A percentile compares a stretch with the other conserved stretches of the same genome.
Evolutionary conservation across 2,113 vertebrate genomes (phyloP).

Genomic region (Sarotherodon lohbergeri): DNA sequence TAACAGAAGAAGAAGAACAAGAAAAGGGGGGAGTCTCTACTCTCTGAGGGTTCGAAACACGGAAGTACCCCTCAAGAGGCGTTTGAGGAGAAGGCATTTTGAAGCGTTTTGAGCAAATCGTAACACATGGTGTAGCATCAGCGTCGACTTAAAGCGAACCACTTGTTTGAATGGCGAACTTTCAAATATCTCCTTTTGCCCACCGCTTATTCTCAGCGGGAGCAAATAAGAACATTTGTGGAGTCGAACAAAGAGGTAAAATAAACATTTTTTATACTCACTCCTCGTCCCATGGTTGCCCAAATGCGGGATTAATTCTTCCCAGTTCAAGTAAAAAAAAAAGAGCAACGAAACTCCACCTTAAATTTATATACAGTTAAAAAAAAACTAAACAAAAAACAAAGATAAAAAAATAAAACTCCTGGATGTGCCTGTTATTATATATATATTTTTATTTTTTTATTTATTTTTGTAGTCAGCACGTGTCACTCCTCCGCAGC

Average conservation of each 20-base stretch:
- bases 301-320: slow-evolving; percentile 16
- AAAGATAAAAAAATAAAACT: background rate
- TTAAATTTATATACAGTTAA: slow-evolving; percentile 28
- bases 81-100: background rate
- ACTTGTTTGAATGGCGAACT: slow-evolving; percentile 41
- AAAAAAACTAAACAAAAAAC: background rate
- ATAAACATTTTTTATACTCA: slow-evolving; percentile 54
- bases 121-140: background rate
- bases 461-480: slow-evolving; percentile 3
- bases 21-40: background rate
- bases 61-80: background rate
- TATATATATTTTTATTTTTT: background rate
- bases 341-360: slow-evolving; percentile 31
- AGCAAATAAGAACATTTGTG: background rate
- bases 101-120: background rate
- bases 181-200: background rate
- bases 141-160: background rate
- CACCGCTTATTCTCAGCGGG: background rate
- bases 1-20: background rate
- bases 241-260: background rate
- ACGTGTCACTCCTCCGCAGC: slow-evolving; percentile 61
- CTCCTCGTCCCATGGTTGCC: slow-evolving; percentile 75
- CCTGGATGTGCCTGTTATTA: slow-evolving; percentile 15
- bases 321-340: slow-evolving; percentile 32
- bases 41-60: background rate